Base-by-base conservation (phyloP, 2,888 invertebrate species). In the Nymphalis c-album region DNA sequence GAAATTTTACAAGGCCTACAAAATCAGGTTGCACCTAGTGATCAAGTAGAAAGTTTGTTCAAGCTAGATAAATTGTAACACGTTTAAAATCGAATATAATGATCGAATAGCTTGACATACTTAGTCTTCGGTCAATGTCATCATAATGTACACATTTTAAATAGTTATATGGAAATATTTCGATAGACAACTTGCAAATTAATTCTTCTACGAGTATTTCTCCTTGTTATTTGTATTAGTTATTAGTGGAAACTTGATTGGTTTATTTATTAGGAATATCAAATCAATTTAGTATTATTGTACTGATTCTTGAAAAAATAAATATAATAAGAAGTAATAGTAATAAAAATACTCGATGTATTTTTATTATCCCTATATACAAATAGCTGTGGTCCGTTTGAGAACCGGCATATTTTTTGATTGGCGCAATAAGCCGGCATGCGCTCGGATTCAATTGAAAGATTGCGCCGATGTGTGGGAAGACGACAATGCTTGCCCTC, bases 361-460 rank as follows among this genome's bases (percentile, higher is more conserved):
- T 22, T 1, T 22, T 57, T 48, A 60, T 65, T 60, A 65, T 53
- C 46, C 60, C 59, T 64, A 63, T 67, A 66, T 68, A 73, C 57
- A 66, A 67, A 73, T 73, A 73, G 69, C 71, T 63, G 71, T 66
- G 46, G 71, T 60, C 70, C 58, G 78, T 73, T 75, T 75, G 78
- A 78, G 77, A 73, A 79, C 76, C 78, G 80, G 85, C 85, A 88
- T 87, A 78, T 91, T 91, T 90, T 91, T 90, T 88, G 87, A 92
- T 92, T 92, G 88, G 85, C 86, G 80, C 90, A 91, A 92, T 90
- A 83, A 90, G 78, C 81, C 79, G 78, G 83, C 83, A 84, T 85
- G 85, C 83, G 84, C 86, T 83, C 83, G 74, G 80, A 74, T 82
- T 90, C 88, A 92, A 92, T 92, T 92, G 92, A 73, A 92, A 91